phyloP scores from a whole-genome alignment of 2,113 vertebrate species.

The Azemiops feae region DNA sequence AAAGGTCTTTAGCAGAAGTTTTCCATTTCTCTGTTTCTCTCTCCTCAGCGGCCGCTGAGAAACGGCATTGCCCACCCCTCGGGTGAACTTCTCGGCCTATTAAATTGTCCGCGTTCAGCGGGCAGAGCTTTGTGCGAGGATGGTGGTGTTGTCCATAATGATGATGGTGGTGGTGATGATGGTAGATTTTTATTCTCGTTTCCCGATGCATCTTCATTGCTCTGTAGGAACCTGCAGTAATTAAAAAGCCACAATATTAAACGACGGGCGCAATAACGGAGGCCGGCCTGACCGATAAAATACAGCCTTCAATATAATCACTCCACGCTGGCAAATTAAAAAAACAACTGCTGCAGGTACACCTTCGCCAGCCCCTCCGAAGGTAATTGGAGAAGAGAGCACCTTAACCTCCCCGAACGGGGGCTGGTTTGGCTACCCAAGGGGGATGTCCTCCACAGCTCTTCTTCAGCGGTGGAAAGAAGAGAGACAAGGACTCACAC shows the following conservation, averaged over 20 bases:
- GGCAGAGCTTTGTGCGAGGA: background rate
- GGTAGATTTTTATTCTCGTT: background rate
- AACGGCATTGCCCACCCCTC: too few relatives aligned
- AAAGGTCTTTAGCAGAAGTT: background rate
- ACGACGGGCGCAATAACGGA: background rate
- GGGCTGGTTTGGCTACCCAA: background rate
- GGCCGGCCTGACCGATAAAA: background rate
- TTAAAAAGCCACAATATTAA: conserved; percentile 5
- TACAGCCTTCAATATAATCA: background rate
- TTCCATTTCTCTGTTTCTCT: too few relatives aligned
- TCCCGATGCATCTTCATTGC: background rate
- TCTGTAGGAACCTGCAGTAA: background rate
- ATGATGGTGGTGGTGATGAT: background rate
- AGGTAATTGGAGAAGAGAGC: background rate
- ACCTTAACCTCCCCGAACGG: background rate
- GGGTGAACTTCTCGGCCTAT: too few relatives aligned
- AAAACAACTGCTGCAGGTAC: background rate
- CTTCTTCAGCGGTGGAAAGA: too few relatives aligned
- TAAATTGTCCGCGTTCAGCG: background rate
- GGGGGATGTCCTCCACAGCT: too few relatives aligned
- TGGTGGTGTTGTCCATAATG: background rate
- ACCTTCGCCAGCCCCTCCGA: background rate
- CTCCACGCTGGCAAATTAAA: background rate
- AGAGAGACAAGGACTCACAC: too few relatives aligned
- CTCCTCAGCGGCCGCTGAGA: too few relatives aligned